Base-by-base conservation (phyloP, 2,888 invertebrate species). In the Caenorhabditis plicata region DNA sequence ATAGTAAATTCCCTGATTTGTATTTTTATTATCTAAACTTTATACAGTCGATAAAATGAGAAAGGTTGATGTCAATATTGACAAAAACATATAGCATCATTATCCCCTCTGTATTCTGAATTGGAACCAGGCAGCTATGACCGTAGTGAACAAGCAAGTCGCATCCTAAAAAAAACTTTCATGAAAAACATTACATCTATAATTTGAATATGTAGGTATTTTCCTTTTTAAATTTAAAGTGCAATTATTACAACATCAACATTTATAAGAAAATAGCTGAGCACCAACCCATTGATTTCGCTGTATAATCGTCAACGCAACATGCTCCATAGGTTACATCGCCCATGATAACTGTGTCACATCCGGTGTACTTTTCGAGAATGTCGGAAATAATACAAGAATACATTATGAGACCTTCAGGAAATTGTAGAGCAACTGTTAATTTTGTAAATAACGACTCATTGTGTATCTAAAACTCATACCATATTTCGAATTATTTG, bases 271-370 rank as follows among this genome's bases (percentile, higher is more conserved):
- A n/a, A n/a, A n/a, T n/a, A n/a, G n/a, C 50, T n/a, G n/a, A n/a
- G n/a, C n/a, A n/a, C n/a, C 19, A 45, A 74, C 75, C 90, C 27
- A 98, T 85, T 0, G 92, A 90, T 74, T 87, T 86, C 0, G 96
- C 95, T 0, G 93, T 92, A 81, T 88, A 90, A 84, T 98, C 98
- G 81, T 99, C 98, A 11, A 98, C 88, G 82, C 98, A 98, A 82
- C 98, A 98, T 0, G 98, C 98, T 31, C 98, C 98, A 81, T 99
- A 98, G 0, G 98, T 96, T 15, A 98, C 95, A 84, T 98, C 98
- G 7, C 93, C 96, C 92, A 98, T 92, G 62, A 99, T 93, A 41
- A 96, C 87, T 0, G 90, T 89, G 74, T 95, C 93, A 81, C 74
- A 72, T 3, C 55, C 73, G 4, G 78, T 78, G 57, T 80, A 71